Percentiles rank a stretch among this genome's conserved stretches.
phyloP scores from a whole-genome alignment of 2,797 vertebrate genomes.

The Trachops cirrhosus region DNA sequence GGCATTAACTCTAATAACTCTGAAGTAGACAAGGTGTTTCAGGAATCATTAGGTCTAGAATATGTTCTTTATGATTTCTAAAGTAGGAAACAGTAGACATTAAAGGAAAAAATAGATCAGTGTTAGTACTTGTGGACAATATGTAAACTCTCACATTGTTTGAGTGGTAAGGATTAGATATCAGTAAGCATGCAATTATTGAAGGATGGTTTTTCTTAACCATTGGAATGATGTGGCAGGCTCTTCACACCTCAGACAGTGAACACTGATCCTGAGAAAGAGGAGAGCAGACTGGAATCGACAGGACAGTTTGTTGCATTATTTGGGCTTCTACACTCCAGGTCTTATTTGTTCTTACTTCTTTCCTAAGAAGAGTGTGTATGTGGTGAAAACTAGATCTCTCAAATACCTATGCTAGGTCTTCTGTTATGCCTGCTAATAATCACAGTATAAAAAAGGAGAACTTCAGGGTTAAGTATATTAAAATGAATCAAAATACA shows the following conservation, averaged over 20 bases:
- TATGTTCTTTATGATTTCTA: slow-evolving; percentile 42
- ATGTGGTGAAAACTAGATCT: not conserved
- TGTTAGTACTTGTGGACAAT: not conserved
- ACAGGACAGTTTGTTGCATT: not conserved
- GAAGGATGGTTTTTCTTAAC: not conserved
- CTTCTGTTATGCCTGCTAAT: not conserved
- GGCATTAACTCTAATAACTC: slow-evolving; percentile 1
- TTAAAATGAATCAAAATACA: slow-evolving; percentile 39
- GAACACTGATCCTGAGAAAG: not conserved
- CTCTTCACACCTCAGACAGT: not conserved
- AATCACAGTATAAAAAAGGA: not conserved
- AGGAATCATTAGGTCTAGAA: slow-evolving; percentile 46
- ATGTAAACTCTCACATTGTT: slow-evolving; percentile 1
- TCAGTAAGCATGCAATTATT: slow-evolving; percentile 33
- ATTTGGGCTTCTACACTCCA: not conserved
- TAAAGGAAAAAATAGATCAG: slow-evolving; percentile 39
- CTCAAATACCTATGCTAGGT: not conserved
- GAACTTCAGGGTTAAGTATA: not conserved
- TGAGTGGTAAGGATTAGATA: not conserved
- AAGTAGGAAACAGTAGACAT: slow-evolving; percentile 26
- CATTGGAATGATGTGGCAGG: not conserved
- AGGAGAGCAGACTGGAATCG: not conserved
- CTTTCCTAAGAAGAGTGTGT: not conserved
- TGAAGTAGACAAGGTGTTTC: slow-evolving; percentile 11
- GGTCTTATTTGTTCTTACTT: not conserved